These are phyloP conservation scores for Aphaenogaster ashmeadi DNA, from an alignment of 1,140 invertebrate species.

Conservation along the genomic window DNA sequence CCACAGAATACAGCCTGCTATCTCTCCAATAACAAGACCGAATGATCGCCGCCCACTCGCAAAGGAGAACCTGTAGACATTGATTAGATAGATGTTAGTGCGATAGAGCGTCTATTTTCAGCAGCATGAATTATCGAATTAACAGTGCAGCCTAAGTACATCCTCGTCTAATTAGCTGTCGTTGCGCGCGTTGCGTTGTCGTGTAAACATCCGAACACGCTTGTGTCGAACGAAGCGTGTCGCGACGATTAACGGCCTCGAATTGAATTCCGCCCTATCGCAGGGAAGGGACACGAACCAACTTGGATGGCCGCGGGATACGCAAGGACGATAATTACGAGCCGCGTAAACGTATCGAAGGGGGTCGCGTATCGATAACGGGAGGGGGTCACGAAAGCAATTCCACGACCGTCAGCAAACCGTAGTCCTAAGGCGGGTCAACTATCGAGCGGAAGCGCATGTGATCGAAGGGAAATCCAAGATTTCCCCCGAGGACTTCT, in stretches of 20 bases:
- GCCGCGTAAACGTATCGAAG: constrained; percentile 31
- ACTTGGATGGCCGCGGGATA: constrained; percentile 2
- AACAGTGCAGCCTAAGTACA: constrained; percentile 41
- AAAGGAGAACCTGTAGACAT: neutral
- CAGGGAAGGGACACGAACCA: neutral
- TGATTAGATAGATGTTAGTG: constrained; percentile 17
- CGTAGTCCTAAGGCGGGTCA: constrained; percentile 51
- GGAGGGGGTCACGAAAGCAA: constrained; percentile 48
- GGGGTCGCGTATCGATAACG: constrained; percentile 50
- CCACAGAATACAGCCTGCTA: neutral
- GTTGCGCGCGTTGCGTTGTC: constrained; percentile 47
- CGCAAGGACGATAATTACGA: constrained; percentile 62
- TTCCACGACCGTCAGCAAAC: constrained; percentile 61
- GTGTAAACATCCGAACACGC: constrained; percentile 56
- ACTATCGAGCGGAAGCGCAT: constrained; percentile 55
- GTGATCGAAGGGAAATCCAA: constrained; percentile 65
- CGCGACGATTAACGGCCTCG: constrained; percentile 53
- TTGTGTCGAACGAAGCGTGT: constrained; percentile 60
- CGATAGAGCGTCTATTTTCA: constrained; percentile 32
- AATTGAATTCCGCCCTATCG: constrained; percentile 61
- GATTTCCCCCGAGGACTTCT: constrained; percentile 74
- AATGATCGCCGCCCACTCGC: neutral
- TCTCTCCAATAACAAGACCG: neutral
- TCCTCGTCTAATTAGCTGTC: constrained; percentile 56
- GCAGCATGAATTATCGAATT: constrained; percentile 46